phyloP scores from a whole-genome alignment of 1,140 invertebrate species.

The Trissolcus basalis region DNA sequence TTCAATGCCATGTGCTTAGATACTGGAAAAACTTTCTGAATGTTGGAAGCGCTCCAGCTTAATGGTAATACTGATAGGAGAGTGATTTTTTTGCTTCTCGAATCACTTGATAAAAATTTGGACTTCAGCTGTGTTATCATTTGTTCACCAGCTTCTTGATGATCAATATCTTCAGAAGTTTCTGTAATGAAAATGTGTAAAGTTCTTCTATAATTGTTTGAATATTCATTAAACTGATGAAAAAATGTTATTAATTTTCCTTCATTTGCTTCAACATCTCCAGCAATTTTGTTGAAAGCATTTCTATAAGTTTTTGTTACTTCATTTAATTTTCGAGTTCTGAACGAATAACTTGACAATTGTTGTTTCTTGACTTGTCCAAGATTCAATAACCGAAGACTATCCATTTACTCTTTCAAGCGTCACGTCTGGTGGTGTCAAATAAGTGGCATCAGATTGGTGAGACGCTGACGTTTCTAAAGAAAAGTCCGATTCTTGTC shows the following conservation, averaged over 20 bases:
- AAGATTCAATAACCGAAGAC: background rate
- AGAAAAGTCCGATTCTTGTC: no score
- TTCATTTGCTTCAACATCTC: background rate
- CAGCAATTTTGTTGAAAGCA: background rate
- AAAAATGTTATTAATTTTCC: background rate
- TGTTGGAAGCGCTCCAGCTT: conserved; percentile 33
- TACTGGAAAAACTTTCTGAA: conserved; percentile 32
- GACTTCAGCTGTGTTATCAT: conserved; percentile 1
- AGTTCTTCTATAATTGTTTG: background rate
- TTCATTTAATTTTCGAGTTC: background rate
- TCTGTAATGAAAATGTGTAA: background rate
- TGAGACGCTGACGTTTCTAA: no score
- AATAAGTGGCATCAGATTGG: background rate
- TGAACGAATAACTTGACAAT: background rate
- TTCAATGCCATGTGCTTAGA: conserved; percentile 28
- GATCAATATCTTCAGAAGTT: background rate
- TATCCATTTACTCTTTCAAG: background rate
- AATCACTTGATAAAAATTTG: background rate
- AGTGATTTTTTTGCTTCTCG: background rate
- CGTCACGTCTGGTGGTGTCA: background rate
- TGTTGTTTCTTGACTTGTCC: background rate
- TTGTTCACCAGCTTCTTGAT: background rate
- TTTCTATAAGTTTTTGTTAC: background rate
- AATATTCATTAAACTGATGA: no score
- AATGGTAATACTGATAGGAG: conserved; percentile 32